A percentile compares a stretch with the other conserved stretches of the same genome.
These are phyloP conservation scores for Montipora capitata DNA, from an alignment of 92 coral and sea anemone species.

Conservation along the genomic window DNA sequence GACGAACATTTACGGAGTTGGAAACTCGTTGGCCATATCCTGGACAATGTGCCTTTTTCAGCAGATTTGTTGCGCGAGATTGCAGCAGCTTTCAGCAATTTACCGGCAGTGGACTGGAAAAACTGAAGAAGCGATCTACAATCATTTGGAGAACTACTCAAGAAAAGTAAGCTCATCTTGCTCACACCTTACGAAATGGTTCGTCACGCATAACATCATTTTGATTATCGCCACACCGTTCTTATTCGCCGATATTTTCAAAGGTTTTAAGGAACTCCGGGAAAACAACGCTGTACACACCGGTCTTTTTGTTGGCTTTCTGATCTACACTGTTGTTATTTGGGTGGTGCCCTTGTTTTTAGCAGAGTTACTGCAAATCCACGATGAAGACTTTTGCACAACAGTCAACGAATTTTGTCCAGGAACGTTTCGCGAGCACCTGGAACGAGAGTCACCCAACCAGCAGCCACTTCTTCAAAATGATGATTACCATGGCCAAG, in stretches of 20 bases:
- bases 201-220: slow-evolving; percentile 67
- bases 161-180: slow-evolving; percentile 66
- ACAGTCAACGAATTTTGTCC: slow-evolving; percentile 73
- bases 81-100: slow-evolving; percentile 23
- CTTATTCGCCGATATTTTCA: slow-evolving; percentile 61
- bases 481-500: slow-evolving; percentile 9
- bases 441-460: neutral
- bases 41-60: slow-evolving; percentile 78
- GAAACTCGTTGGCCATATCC: slow-evolving; percentile 65
- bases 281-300: slow-evolving; percentile 50
- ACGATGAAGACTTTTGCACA: slow-evolving; percentile 61
- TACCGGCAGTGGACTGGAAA: slow-evolving; percentile 58
- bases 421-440: slow-evolving; percentile 37
- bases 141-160: slow-evolving; percentile 49
- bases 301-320: slow-evolving; percentile 61
- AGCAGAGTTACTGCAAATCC: slow-evolving; percentile 61
- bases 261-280: slow-evolving; percentile 38
- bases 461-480: neutral
- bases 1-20: slow-evolving; percentile 71
- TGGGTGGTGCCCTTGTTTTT: slow-evolving; percentile 78
- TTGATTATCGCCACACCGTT: slow-evolving; percentile 71
- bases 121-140: slow-evolving; percentile 63
- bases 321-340: slow-evolving; percentile 54
- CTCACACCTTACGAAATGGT: slow-evolving; percentile 46
- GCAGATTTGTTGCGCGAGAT: slow-evolving; percentile 61